phyloP scores from a whole-genome alignment of 2,113 vertebrate genomes.

The Poecile atricapillus region DNA sequence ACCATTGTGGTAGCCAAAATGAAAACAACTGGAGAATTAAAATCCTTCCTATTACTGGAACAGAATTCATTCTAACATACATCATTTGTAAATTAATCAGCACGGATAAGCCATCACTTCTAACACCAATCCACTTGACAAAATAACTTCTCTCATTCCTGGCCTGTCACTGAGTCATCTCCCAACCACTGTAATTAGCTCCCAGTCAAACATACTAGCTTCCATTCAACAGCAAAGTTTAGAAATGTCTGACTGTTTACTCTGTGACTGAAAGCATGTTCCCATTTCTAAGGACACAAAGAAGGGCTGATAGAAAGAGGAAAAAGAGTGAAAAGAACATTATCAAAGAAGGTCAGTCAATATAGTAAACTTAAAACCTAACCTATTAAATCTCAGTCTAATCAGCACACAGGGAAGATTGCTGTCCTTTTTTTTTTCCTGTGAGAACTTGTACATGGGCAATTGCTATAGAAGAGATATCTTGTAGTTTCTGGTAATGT shows the following conservation, averaged over 20 bases:
- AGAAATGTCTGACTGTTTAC: neutral
- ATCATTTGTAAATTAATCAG: neutral
- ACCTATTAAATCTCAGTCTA: neutral
- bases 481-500: neutral
- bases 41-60: neutral
- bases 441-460: neutral
- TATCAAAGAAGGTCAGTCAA: neutral
- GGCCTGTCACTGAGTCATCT: neutral
- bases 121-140: neutral
- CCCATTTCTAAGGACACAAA: neutral
- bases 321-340: neutral
- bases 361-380: neutral
- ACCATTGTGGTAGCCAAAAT: neutral
- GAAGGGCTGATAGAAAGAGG: neutral
- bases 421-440: neutral
- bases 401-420: neutral
- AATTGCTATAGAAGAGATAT: neutral
- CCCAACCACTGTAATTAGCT: neutral
- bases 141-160: neutral
- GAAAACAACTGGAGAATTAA: neutral
- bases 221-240: neutral
- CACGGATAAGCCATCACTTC: neutral
- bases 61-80: neutral
- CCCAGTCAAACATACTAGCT: neutral
- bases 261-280: neutral